Evolutionary conservation across 2,113 vertebrate genomes (phyloP).

Genomic region (Trogon melanurus): DNA sequence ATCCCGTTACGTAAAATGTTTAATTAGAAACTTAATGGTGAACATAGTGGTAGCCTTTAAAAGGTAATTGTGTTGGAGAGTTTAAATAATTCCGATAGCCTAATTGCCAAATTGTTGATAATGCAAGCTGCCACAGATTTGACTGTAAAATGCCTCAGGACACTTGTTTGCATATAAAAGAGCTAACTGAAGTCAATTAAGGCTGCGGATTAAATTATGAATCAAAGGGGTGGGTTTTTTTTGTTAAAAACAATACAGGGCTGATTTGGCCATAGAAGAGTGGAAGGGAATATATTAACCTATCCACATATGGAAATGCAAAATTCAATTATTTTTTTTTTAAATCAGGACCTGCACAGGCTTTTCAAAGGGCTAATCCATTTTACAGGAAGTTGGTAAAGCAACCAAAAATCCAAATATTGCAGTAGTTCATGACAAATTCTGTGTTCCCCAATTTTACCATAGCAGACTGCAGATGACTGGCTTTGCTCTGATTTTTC

Average conservation of each 20-base stretch:
- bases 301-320: neutral
- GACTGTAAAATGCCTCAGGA: slow-evolving; percentile 56
- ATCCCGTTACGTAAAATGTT: slow-evolving; percentile 63
- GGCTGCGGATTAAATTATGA: slow-evolving; percentile 46
- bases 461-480: neutral
- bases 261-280: neutral
- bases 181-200: slow-evolving; percentile 54
- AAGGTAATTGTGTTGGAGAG: slow-evolving; percentile 70
- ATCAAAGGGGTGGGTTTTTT: neutral
- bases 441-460: neutral
- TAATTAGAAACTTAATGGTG: slow-evolving; percentile 74
- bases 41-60: slow-evolving; percentile 66
- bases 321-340: neutral
- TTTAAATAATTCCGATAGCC: slow-evolving; percentile 69
- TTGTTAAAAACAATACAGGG: slow-evolving; percentile 24
- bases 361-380: neutral
- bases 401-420: neutral
- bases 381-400: neutral
- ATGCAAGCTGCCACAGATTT: slow-evolving; percentile 44
- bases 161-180: slow-evolving; percentile 72
- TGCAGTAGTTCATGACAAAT: neutral
- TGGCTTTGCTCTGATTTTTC: neutral
- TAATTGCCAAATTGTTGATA: slow-evolving; percentile 71
- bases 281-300: neutral
- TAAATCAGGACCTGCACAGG: neutral